A percentile compares a stretch with the other conserved stretches of the same genome.
phyloP scores from a whole-genome alignment of 2,888 invertebrate genomes.

The Synergus umbraculus region DNA sequence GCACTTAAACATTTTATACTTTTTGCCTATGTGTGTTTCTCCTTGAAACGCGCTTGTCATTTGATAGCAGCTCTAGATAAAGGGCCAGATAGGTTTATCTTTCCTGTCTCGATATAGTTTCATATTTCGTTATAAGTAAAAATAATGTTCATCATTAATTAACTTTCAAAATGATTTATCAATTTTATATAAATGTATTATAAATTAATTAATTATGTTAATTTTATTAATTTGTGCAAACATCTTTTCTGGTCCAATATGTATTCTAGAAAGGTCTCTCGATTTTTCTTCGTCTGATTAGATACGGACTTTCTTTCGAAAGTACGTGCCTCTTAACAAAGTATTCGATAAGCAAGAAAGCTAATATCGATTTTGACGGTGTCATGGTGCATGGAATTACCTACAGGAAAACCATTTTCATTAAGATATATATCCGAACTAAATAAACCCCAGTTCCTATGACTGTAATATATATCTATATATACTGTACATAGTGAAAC shows the following conservation, averaged over 20 bases:
- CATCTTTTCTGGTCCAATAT: background rate
- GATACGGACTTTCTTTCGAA: slow-evolving; percentile 11
- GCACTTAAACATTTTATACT: background rate
- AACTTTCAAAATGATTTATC: no score
- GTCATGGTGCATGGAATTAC: slow-evolving; percentile 33
- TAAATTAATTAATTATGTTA: background rate
- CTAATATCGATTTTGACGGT: slow-evolving; percentile 51
- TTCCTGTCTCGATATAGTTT: background rate
- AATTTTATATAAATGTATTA: no score
- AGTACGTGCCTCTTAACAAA: slow-evolving; percentile 24
- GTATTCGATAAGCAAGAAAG: slow-evolving; percentile 48
- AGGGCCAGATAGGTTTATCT: background rate
- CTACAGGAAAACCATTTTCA: slow-evolving; percentile 28
- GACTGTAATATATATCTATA: no score
- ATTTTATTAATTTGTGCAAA: background rate
- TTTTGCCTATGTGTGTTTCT: background rate
- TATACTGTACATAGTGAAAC: no score
- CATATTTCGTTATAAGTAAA: background rate
- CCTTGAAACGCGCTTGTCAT: background rate
- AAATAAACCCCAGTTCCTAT: background rate
- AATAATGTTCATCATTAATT: background rate
- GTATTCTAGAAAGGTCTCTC: background rate
- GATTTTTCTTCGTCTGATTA: slow-evolving; percentile 7
- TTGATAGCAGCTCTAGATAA: background rate
- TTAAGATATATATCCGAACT: slow-evolving; percentile 1